Conservation (phyloP, 2,113 vertebrate genomes). For the Mugil cephalus region DNA sequence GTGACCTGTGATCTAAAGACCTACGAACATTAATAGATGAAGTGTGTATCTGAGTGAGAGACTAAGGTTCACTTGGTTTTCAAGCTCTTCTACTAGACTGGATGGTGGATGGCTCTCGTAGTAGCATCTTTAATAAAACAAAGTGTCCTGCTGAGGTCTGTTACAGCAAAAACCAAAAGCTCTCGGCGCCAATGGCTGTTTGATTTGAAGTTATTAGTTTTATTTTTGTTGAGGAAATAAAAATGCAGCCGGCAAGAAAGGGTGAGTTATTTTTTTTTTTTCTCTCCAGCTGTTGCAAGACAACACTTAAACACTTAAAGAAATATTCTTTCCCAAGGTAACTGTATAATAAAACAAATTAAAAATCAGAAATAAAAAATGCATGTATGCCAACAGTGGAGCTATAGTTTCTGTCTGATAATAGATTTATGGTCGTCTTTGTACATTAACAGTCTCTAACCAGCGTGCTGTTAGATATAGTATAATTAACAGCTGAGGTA, state of each 20-base stretch:
- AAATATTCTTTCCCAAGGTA: background rate
- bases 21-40: background rate
- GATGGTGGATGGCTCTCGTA: slow-evolving; percentile 16
- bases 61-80: background rate
- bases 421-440: background rate
- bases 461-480: background rate
- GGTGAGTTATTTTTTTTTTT: slow-evolving; percentile 10
- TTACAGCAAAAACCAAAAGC: background rate
- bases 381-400: background rate
- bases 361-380: background rate
- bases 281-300: slow-evolving; percentile 3
- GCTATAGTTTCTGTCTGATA: background rate
- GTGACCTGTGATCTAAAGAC: background rate
- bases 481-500: background rate
- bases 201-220: slow-evolving; percentile 12
- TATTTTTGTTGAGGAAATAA: slow-evolving; percentile 26
- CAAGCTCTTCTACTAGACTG: background rate
- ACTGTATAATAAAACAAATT: background rate
- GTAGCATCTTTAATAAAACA: slow-evolving; percentile 3
- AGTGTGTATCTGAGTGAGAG: too few relatives aligned
- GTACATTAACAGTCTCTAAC: background rate
- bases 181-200: slow-evolving; percentile 7
- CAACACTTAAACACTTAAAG: background rate
- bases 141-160: slow-evolving; percentile 1
- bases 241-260: slow-evolving; percentile 9